Conservation (phyloP, 1,140 invertebrate species). For the Tetramorium parvispinum region DNA sequence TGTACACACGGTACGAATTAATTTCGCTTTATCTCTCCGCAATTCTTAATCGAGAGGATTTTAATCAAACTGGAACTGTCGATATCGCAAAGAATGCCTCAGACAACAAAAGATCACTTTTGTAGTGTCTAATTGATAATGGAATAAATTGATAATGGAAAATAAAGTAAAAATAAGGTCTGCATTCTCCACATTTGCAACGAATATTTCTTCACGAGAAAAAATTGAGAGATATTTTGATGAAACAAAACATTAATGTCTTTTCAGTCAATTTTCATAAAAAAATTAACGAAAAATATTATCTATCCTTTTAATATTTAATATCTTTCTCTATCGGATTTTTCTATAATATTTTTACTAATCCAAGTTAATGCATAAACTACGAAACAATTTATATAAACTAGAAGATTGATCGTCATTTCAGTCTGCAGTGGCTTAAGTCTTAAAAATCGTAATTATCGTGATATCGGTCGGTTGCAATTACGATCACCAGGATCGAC, state of each 20-base stretch:
- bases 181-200: background rate
- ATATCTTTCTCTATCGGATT: too few species aligned
- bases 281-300: background rate
- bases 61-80: constrained; percentile 17
- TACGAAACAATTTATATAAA: background rate
- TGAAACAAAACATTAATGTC: background rate
- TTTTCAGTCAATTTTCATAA: background rate
- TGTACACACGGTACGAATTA: constrained; percentile 49
- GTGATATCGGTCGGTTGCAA: background rate
- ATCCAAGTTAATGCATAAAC: background rate
- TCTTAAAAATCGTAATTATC: background rate
- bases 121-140: constrained; percentile 13
- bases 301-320: background rate
- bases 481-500: constrained; percentile 41
- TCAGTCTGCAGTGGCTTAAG: background rate
- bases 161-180: background rate
- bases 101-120: background rate
- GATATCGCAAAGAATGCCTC: constrained; percentile 9
- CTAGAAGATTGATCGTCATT: background rate
- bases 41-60: constrained; percentile 37
- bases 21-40: constrained; percentile 28
- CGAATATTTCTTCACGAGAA: background rate
- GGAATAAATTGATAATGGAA: constrained; percentile 9
- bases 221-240: background rate
- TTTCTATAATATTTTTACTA: background rate